Evolutionary conservation across 1,140 invertebrate species (phyloP).

Genomic region (Ooceraea biroi): DNA sequence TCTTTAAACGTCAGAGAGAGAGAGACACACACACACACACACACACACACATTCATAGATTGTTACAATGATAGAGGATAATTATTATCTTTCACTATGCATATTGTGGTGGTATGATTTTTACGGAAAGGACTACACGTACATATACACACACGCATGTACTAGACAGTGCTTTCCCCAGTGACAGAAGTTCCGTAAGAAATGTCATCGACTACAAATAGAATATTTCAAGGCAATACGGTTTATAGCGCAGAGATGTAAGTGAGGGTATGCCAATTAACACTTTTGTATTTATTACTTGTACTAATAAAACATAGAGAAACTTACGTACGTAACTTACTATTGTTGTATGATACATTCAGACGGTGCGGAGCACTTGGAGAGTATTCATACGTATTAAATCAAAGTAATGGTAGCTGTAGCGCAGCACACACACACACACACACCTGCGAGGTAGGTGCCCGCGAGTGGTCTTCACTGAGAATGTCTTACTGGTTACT

Average conservation of each 20-base stretch:
- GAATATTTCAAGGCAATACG: constrained; percentile 70
- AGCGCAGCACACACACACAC: no score
- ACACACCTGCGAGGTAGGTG: constrained; percentile 55
- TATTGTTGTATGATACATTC: constrained; percentile 68
- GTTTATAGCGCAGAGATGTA: constrained; percentile 69
- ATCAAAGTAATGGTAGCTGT: constrained; percentile 71
- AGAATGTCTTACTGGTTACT: constrained; percentile 53
- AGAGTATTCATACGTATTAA: constrained; percentile 65
- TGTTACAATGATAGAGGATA: constrained; percentile 65
- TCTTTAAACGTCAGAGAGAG: constrained; percentile 40
- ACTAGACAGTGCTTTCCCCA: constrained; percentile 34
- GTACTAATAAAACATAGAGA: constrained; percentile 72
- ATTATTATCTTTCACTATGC: constrained; percentile 59
- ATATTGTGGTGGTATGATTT: constrained; percentile 56
- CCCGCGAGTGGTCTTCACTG: constrained; percentile 45
- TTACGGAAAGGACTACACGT: constrained; percentile 41
- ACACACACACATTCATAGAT: constrained; percentile 49
- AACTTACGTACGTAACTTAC: constrained; percentile 66
- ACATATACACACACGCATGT: constrained; percentile 20
- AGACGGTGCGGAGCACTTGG: constrained; percentile 43
- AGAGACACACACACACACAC: no score
- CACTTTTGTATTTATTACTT: constrained; percentile 77
- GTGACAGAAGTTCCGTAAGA: constrained; percentile 45
- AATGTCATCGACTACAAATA: constrained; percentile 61
- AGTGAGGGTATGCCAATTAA: constrained; percentile 76